Conservation (phyloP, 2,113 vertebrate species). For the Fregetta grallaria region DNA sequence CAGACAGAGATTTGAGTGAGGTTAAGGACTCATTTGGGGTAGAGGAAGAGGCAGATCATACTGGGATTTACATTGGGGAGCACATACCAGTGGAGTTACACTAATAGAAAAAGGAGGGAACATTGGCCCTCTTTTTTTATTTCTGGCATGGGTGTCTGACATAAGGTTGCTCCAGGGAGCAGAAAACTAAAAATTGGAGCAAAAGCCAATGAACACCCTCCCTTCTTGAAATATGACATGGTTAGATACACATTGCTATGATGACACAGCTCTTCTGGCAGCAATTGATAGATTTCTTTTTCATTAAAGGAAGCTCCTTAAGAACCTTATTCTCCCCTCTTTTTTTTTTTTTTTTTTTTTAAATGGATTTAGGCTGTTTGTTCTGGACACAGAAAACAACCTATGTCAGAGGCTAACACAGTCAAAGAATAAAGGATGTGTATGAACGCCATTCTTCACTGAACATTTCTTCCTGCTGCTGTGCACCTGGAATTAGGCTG, state of each 20-base stretch:
- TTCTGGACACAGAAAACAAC: not conserved
- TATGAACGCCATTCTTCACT: not conserved
- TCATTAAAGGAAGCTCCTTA: not conserved
- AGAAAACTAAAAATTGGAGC: not conserved
- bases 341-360: not conserved
- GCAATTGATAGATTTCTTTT: not conserved
- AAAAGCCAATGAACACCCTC: not conserved
- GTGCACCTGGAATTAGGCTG: not conserved
- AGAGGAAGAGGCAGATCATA: not conserved
- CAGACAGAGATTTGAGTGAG: not conserved
- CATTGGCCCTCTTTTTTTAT: not conserved
- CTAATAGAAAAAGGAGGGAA: not conserved
- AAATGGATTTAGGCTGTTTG: not conserved
- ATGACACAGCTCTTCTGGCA: not conserved
- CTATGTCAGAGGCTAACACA: not conserved
- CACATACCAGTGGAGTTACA: not conserved
- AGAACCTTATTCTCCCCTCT: not conserved
- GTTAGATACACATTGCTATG: not conserved
- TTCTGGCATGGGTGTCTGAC: not conserved
- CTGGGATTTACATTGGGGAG: not conserved
- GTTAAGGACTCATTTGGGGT: not conserved
- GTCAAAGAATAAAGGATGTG: not conserved
- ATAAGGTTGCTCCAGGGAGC: not conserved
- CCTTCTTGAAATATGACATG: not conserved
- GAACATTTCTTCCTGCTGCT: not conserved